phyloP scores from a whole-genome alignment of 2,113 vertebrate genomes.

The Syngnathus scovelli region DNA sequence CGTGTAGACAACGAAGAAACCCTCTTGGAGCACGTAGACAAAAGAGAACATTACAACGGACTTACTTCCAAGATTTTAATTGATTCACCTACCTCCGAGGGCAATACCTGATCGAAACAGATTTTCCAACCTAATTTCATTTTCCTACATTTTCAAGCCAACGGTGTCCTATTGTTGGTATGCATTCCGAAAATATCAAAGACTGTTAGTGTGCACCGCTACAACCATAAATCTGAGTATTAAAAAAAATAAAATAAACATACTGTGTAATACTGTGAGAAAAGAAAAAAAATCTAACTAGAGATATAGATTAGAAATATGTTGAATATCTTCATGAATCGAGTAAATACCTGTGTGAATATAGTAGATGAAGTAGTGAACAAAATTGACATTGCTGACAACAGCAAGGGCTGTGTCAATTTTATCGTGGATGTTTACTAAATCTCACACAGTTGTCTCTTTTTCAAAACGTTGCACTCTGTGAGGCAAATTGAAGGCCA shows the following conservation, averaged over 20 bases:
- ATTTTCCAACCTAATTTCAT: constrained; percentile 57
- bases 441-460: constrained; percentile 66
- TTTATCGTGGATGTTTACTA: constrained; percentile 67
- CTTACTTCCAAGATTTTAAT: constrained; percentile 91
- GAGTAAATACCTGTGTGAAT: constrained; percentile 71
- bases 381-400: constrained; percentile 60
- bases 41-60: constrained; percentile 85
- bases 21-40: constrained; percentile 73
- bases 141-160: constrained; percentile 66
- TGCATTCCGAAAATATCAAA: constrained; percentile 61
- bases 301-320: constrained; percentile 71
- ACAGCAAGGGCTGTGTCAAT: constrained; percentile 53
- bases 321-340: constrained; percentile 72
- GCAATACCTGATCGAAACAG: constrained; percentile 77
- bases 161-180: constrained; percentile 60
- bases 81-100: constrained; percentile 96
- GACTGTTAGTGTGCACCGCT: constrained; percentile 73
- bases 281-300: constrained; percentile 61
- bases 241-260: constrained; percentile 51
- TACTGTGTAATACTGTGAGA: constrained; percentile 74
- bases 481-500: constrained; percentile 55
- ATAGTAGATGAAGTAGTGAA: constrained; percentile 71
- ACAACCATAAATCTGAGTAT: constrained; percentile 54
- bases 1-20: constrained; percentile 76
- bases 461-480: constrained; percentile 60